Conservation (phyloP, 2,888 invertebrate genomes). For the Callyntrura guangdongensis region DNA sequence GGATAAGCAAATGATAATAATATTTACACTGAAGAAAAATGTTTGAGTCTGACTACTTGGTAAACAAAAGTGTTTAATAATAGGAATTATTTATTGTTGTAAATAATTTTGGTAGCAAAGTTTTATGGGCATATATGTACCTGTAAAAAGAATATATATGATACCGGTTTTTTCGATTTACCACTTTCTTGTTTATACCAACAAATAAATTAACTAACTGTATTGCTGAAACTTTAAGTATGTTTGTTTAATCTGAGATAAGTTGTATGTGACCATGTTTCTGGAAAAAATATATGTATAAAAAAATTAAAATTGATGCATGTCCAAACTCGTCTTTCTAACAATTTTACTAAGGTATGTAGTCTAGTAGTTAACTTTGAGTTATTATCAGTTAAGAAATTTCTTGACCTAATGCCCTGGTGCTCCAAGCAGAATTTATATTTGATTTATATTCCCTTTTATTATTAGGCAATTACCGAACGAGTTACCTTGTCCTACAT, state of each 20-base stretch:
- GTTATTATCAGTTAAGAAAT: constrained; percentile 21
- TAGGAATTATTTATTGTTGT: too few species aligned
- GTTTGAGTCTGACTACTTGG: constrained; percentile 6
- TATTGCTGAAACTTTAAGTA: too few species aligned
- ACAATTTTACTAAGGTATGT: too few species aligned
- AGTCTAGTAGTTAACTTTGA: background rate
- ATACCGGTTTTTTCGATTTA: background rate
- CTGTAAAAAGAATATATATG: background rate
- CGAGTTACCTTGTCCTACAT: constrained; percentile 41
- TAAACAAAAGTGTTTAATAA: background rate
- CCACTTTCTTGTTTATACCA: too few species aligned
- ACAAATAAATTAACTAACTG: too few species aligned
- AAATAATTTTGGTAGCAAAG: background rate
- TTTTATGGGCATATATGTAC: background rate
- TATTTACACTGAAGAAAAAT: constrained; percentile 6
- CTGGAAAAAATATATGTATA: background rate
- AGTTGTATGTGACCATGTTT: background rate
- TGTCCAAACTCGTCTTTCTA: background rate
- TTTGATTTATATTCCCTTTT: background rate
- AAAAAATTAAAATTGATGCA: background rate
- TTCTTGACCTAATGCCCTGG: constrained; percentile 51
- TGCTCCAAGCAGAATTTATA: background rate
- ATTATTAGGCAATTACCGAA: background rate
- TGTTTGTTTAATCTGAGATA: background rate
- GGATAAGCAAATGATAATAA: background rate